Conservation (phyloP, 2,113 vertebrate genomes). For the Micronycteris hirsuta region DNA sequence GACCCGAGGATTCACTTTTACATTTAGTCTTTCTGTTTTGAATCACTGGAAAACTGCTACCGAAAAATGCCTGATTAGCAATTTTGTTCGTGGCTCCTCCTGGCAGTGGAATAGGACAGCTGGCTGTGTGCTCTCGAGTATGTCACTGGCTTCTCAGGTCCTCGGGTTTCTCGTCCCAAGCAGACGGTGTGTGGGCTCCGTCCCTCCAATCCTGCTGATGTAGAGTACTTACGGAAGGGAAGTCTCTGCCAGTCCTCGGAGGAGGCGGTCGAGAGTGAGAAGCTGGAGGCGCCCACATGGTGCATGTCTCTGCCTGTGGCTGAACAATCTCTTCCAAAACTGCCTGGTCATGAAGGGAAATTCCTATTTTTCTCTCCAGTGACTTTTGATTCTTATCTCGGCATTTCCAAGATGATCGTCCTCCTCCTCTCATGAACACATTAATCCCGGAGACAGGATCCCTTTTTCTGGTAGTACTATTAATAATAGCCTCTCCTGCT, state of each 20-base stretch:
- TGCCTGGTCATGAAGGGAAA: constrained; percentile 5
- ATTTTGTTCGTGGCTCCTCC: background rate
- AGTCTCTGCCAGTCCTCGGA: background rate
- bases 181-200: background rate
- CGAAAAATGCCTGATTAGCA: background rate
- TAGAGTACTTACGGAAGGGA: background rate
- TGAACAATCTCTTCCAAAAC: background rate
- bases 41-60: background rate
- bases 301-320: background rate
- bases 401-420: background rate
- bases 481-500: background rate
- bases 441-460: background rate
- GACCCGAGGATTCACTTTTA: background rate
- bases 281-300: background rate
- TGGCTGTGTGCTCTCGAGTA: background rate
- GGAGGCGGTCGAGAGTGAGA: rapidly evolving
- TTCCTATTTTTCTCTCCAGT: background rate
- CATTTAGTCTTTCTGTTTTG: background rate
- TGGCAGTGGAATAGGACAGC: background rate
- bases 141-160: background rate
- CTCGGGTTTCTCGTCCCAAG: background rate
- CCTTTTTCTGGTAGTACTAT: background rate
- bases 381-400: background rate
- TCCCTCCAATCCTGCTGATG: background rate
- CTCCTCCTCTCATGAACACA: background rate